These are phyloP conservation scores for Microtus pennsylvanicus DNA, from an alignment of 2,113 vertebrate species.

Conservation along the genomic window DNA sequence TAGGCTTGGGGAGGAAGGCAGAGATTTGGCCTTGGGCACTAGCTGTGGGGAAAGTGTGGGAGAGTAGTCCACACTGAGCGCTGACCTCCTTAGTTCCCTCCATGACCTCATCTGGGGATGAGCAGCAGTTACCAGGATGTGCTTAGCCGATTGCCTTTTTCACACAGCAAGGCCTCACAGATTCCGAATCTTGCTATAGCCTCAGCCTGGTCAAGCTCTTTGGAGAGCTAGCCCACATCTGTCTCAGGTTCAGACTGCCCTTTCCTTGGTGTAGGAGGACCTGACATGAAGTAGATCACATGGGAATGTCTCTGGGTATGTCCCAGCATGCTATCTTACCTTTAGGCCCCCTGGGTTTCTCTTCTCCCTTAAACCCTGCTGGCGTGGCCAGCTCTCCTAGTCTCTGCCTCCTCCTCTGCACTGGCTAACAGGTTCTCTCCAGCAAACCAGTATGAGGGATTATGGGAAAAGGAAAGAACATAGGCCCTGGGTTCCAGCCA, in stretches of 20 bases:
- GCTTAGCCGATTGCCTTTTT: neutral
- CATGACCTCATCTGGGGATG: neutral
- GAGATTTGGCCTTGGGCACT: neutral
- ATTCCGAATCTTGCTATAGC: neutral
- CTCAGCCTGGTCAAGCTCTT: neutral
- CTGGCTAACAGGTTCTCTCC: neutral
- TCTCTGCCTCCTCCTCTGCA: neutral
- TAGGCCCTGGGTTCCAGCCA: neutral
- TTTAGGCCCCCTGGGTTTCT: neutral
- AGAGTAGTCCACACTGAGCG: neutral
- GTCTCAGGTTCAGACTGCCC: neutral
- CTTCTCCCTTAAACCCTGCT: neutral
- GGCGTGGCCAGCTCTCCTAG: neutral
- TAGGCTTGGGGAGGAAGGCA: neutral
- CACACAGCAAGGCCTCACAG: neutral
- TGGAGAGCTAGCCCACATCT: neutral
- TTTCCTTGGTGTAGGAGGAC: neutral
- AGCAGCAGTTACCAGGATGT: fast-evolving
- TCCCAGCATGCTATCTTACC: neutral
- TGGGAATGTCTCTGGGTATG: neutral
- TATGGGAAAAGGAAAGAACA: slow-evolving; percentile 27
- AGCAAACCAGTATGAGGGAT: neutral
- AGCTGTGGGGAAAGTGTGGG: neutral
- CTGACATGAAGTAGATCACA: neutral
- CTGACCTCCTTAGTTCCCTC: neutral